phyloP scores from a whole-genome alignment of 2,113 vertebrate species.

The human (Homo sapiens) region DNA sequence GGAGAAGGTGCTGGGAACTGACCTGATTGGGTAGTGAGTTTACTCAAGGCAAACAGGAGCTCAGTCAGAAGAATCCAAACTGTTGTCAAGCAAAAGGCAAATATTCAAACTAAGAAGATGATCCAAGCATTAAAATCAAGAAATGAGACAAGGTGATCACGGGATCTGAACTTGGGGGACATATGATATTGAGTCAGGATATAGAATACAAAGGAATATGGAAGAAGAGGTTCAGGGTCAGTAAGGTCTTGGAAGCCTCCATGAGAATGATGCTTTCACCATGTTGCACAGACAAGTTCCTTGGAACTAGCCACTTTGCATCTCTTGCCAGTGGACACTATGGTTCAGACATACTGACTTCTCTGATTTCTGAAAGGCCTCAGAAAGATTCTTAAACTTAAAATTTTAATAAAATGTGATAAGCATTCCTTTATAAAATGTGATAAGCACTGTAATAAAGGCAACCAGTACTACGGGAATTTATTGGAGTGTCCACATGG shows the following conservation, averaged over 20 bases:
- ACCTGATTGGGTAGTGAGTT: not conserved
- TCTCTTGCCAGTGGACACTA: not conserved
- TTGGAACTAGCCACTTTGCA: fast-evolving
- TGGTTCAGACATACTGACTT: not conserved
- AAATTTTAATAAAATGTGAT: not conserved
- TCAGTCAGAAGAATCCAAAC: not conserved
- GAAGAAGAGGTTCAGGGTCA: not conserved
- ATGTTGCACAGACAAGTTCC: fast-evolving
- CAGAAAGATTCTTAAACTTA: not conserved
- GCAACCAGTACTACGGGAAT: fast-evolving
- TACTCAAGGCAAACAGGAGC: not conserved
- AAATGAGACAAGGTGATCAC: not conserved
- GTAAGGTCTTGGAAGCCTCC: not conserved
- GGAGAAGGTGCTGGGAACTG: not conserved
- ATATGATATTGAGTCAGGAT: not conserved
- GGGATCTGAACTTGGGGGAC: not conserved
- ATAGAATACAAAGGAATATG: not conserved
- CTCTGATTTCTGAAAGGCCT: not conserved
- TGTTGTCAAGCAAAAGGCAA: not conserved
- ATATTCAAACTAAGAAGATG: not conserved
- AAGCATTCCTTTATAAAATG: not conserved
- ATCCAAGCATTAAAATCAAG: not conserved
- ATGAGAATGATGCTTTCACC: fast-evolving
- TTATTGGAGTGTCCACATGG: fast-evolving
- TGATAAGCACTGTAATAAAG: not conserved